Evolutionary conservation across 2,113 vertebrate genomes (phyloP).

Genomic region (Oreotrochilus melanogaster): DNA sequence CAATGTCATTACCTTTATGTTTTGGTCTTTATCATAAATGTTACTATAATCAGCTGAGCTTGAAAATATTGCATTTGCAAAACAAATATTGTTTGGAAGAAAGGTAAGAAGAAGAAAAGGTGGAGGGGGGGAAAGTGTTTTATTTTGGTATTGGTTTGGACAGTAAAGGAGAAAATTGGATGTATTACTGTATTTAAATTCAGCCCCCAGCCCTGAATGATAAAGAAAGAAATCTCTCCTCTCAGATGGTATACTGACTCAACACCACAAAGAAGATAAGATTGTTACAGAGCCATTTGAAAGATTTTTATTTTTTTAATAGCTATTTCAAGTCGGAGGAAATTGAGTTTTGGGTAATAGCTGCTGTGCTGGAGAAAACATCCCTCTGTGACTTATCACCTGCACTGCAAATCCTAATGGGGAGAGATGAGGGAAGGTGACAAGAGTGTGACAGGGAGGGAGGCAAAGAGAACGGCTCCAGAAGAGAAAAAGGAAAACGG

Average conservation of each 20-base stretch:
- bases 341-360: constrained; percentile 76
- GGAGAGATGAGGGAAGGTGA: constrained; percentile 44
- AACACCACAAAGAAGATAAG: constrained; percentile 33
- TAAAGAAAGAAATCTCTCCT: constrained; percentile 57
- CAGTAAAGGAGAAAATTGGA: constrained; percentile 61
- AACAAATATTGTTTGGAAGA: constrained; percentile 45
- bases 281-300: constrained; percentile 50
- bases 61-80: constrained; percentile 51
- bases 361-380: constrained; percentile 49
- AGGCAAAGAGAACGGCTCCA: not conserved
- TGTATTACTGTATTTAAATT: constrained; percentile 68
- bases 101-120: not conserved
- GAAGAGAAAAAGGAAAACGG: not conserved
- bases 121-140: not conserved
- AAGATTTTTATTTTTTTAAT: not conserved
- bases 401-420: constrained; percentile 48
- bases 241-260: constrained; percentile 28
- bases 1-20: constrained; percentile 4
- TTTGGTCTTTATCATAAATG: constrained; percentile 31
- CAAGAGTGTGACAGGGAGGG: constrained; percentile 42
- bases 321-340: constrained; percentile 54
- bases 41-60: constrained; percentile 54
- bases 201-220: constrained; percentile 45
- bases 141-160: constrained; percentile 64
- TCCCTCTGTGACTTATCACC: constrained; percentile 69